Base-by-base conservation (phyloP, 2,113 vertebrate genomes). In the Microtus montanus region DNA sequence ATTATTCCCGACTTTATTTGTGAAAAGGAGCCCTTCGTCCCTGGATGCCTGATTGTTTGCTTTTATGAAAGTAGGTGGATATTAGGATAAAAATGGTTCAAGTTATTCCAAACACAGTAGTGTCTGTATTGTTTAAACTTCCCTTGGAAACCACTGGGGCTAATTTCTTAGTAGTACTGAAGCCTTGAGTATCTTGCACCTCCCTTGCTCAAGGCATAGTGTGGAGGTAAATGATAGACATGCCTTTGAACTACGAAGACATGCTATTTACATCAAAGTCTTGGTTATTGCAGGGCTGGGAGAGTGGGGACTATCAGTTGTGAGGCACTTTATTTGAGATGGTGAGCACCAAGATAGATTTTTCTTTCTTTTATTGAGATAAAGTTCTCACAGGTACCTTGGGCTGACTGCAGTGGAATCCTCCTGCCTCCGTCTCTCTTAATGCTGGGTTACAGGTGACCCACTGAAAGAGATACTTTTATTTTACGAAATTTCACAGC, bases 41-140 rank as follows among this genome's bases (percentile, higher is more conserved):
- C 24, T 75, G 35, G 17, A 20, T 66, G 1, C n/a, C n/a, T 75
- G 71, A 61, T 89, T 58, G 9, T 87, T 7, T 83, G 1, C 83
- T 3, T 41, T 28, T 94, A 20, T 83, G 86, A 87, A 73, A 44
- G 30, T 78, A 9, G 30, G 12, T 87, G 77, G 58, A 86, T 75
- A 52, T 92, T 77, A 95, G 17, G 22, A 30, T 89, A 78, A 78
- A 44, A 15, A 68, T 74, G 30, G 2, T 64, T 93, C 19, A 61
- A 20, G 5, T 68, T 82, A 73, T 12, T 70, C 44, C 77, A 77
- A 91, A 86, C 84, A 70, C 95, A 73, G 64, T 85, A 63, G 28
- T 95, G 61, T 70, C 2, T 52, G 54, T 89, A 64, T 61, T 91
- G 66, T 91, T 93, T 78, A 92, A 90, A 68, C 28, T 78, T 95